Conservation (phyloP, 1,140 invertebrate species). For the Zaprionus ornatus region DNA sequence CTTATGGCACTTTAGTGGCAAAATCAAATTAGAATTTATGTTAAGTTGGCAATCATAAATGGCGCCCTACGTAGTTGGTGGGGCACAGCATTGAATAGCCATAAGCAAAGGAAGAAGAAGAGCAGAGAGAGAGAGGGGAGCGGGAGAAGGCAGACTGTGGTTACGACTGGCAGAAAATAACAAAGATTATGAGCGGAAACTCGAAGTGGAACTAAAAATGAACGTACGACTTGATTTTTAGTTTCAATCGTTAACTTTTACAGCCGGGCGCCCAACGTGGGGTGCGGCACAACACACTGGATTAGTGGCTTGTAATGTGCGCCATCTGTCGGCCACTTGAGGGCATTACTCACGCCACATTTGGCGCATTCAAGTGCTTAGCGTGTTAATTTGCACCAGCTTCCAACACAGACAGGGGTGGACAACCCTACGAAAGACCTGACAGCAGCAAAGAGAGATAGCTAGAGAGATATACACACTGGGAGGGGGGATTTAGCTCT, state of each 20-base stretch:
- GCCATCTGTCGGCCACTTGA: conserved; percentile 75
- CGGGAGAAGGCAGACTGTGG: neutral
- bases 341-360: conserved; percentile 81
- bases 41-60: conserved; percentile 79
- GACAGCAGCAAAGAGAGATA: conserved; percentile 4
- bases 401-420: conserved; percentile 18
- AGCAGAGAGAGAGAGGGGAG: neutral
- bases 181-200: conserved; percentile 33
- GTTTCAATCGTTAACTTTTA: conserved; percentile 65
- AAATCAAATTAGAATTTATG: conserved; percentile 83
- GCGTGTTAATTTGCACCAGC: conserved; percentile 77
- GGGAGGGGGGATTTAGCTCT: neutral
- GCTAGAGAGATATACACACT: conserved; percentile 14
- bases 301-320: conserved; percentile 77
- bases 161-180: conserved; percentile 2
- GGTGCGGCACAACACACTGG: conserved; percentile 8
- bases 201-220: conserved; percentile 7
- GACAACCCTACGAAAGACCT: neutral
- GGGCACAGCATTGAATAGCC: conserved; percentile 51
- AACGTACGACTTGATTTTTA: conserved; percentile 58
- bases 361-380: conserved; percentile 80
- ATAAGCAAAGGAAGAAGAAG: conserved; percentile 47
- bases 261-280: conserved; percentile 23
- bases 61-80: conserved; percentile 34
- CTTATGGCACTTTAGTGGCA: conserved; percentile 81